Evolutionary conservation across 2,797 vertebrate species (phyloP).

Genomic region (Characodon lateralis): DNA sequence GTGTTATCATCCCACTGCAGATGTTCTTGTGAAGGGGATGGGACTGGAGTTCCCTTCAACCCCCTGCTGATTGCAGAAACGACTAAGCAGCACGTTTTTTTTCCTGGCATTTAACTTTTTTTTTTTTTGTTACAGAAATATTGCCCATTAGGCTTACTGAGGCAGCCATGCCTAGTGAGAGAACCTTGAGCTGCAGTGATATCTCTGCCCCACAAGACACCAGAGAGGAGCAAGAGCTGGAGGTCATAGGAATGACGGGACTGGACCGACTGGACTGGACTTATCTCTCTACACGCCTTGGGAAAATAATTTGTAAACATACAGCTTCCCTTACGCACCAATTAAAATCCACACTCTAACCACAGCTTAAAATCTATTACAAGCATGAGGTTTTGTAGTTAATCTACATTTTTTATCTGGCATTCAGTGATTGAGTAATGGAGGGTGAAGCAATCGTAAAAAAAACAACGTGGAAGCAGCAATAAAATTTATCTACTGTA

Average conservation of each 20-base stretch:
- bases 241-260: constrained; percentile 33
- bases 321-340: constrained; percentile 7
- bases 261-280: constrained; percentile 1
- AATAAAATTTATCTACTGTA: neutral
- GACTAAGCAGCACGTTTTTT: constrained; percentile 38
- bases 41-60: constrained; percentile 32
- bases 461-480: neutral
- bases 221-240: constrained; percentile 40
- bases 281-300: constrained; percentile 31
- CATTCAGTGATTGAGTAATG: constrained; percentile 20
- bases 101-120: constrained; percentile 46
- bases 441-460: neutral
- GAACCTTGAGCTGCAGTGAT: constrained; percentile 39
- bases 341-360: neutral
- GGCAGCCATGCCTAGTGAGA: constrained; percentile 19
- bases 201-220: constrained; percentile 52
- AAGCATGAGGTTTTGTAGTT: constrained; percentile 10
- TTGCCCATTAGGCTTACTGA: constrained; percentile 59
- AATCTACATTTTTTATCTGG: constrained; percentile 20
- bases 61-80: constrained; percentile 54
- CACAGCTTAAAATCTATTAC: constrained; percentile 18
- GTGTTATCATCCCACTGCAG: constrained; percentile 77
- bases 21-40: constrained; percentile 52
- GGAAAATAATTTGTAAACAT: constrained; percentile 20
- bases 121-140: constrained; percentile 34